Evolutionary conservation across 1,140 invertebrate genomes (phyloP).

Genomic region (Brachystomella parvula): DNA sequence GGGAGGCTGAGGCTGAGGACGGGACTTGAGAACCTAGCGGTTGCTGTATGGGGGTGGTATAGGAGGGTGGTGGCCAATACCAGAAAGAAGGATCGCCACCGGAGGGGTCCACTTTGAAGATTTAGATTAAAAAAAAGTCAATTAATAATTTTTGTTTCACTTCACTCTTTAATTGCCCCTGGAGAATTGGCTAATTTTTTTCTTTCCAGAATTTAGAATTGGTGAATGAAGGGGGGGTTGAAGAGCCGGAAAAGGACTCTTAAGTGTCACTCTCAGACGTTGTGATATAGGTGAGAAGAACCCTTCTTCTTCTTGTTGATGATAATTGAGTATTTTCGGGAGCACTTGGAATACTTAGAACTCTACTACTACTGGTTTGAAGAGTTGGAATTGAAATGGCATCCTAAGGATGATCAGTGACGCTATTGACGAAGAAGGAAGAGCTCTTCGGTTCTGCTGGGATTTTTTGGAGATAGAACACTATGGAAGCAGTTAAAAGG

Average conservation of each 20-base stretch:
- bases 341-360: constrained; percentile 18
- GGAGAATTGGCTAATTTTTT: neutral
- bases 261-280: constrained; percentile 10
- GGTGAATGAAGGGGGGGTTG: neutral
- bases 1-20: constrained; percentile 25
- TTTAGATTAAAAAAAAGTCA: neutral
- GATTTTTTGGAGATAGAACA: neutral
- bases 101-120: constrained; percentile 34
- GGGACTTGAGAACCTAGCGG: neutral
- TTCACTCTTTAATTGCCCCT: neutral
- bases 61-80: constrained; percentile 23
- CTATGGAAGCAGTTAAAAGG: constrained; percentile 20
- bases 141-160: neutral
- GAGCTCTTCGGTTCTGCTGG: neutral
- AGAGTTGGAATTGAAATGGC: constrained; percentile 2
- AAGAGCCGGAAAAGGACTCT: constrained; percentile 10
- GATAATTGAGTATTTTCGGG: constrained; percentile 35
- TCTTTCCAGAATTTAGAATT: neutral
- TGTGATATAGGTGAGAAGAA: neutral
- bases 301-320: constrained; percentile 23
- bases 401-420: neutral
- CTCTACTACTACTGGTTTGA: neutral
- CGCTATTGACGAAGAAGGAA: neutral
- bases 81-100: constrained; percentile 23
- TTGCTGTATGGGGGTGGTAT: neutral